Evolutionary conservation across 1,140 invertebrate genomes (phyloP), one percentile per base, ranked within the genome.

Genomic region (Macrobrachium rosenbergii): DNA sequence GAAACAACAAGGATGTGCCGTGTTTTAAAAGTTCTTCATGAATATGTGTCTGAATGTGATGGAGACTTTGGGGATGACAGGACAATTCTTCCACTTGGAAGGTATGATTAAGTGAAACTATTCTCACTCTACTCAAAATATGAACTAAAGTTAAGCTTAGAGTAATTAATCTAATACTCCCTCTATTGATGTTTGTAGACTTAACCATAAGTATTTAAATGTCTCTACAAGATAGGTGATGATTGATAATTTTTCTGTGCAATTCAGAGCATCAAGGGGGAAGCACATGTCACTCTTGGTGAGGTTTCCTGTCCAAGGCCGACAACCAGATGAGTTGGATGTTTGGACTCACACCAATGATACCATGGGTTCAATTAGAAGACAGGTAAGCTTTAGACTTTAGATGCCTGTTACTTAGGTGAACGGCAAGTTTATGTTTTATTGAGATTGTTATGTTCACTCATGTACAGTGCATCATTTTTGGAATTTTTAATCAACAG

Each of bases 21-120:
- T 86, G 96, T 99, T 37, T 94, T 99, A 91, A 97, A 97, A 93
- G 97, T 99, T 90, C 94, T 99, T 87, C 95, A 97, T 91, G 98
- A 99, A 93, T 99, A 99, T 91, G 95, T 99, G 82, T 96, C 95
- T 88, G 98, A 99, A 92, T 99, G 98, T 93, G 98, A 99, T 93
- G 95, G 95, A 83, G 95, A 96, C 83, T 99, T 97, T 93, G 95
- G 95, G 43, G 96, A 96, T 14, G 98, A 99, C 92, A 94, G 98
- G 88, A 95, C 96, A 90, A 96, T 98, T 91, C 93, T 99, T 89
- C 97, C 97, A 45, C 94, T 98, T 75, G 95, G 96, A 91, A 95
- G 96, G 94, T 96, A 91, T 90, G 90, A 69, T 60, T 52, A 12
- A 52, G 7, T 10, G 52, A 52, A 52, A 52, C 7, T 10, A 52